Base-by-base conservation (phyloP, 2,888 invertebrate species). In the Oscheius sp. region DNA sequence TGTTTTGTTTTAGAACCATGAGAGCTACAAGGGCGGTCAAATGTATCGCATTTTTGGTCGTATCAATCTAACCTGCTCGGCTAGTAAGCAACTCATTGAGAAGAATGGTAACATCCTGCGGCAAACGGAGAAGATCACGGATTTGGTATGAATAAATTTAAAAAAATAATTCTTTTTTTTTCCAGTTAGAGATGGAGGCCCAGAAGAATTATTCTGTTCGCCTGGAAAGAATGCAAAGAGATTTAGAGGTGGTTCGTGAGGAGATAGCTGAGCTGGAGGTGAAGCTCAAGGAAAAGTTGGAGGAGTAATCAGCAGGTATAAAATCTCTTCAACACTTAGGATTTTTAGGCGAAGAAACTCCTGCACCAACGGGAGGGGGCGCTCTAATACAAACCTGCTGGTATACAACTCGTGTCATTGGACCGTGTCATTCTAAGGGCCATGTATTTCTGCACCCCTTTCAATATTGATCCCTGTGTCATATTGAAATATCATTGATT, bases 1-100 rank as follows among this genome's bases (percentile, higher is more conserved):
- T 2, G 14, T 62, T 32, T n/a, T 17, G 2, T 63, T 64, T 41
- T 14, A 66, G 66, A 56, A 24, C 17, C 32, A 57, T 22, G 49
- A 57, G n/a, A 45, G 20, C 45, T 66, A 66, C 66, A 66, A 66
- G 28, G 66, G 66, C 9, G 66, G 56, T 38, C 66, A 57, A 26
- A 56, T 56, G 45, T 66, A 66, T 22, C 54, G 57, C 14, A 32
- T 41, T 14, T 66, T 66, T 38, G 57, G 56, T n/a, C 33, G 57
- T n/a, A 56, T 57, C 45, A 54, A 66, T 32, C 38, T 36, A 22
- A 66, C 38, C 4, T 56, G 56, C 47, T 41, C 38, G 0, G 33
- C 22, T 24, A 26, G 56, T 5, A 57, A 22, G 44, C n/a, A 20
- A 12, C 17, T 56, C 20, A 66, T 66, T 33, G 66, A 66, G 30